Base-by-base conservation (phyloP, 2,888 invertebrate species). In the Linnaemya vulpina region DNA sequence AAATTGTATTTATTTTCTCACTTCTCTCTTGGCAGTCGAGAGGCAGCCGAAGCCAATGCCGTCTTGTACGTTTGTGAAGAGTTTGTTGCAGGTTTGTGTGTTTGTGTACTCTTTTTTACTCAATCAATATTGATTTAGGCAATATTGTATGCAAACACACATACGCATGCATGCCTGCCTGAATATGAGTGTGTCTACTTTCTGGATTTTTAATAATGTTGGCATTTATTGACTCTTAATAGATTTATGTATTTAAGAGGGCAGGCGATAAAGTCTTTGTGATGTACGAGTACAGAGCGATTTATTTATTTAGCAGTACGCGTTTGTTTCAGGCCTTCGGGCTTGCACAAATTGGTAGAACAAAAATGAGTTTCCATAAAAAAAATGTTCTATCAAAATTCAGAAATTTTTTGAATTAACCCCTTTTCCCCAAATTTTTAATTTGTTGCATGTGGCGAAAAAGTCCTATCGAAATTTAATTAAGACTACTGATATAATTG, bases 1-100 rank as follows among this genome's bases (percentile, higher is more conserved):
- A 81, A 81, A 84, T 84, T 81, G 70, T 81, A 84, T 81, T 84
- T 81, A 81, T 77, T 74, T 77, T 81, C 62, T 77, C 84, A 81
- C 74, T 81, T 77, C 53, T 53, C n/a, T 55, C 43, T 13, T 40
- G 20, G 30, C 51, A 38, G 25, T 40, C n/a, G 25, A 25, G 25
- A 49, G 3, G 49, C 46, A 60, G 49, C 25, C 5, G 46, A 40
- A 22, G 22, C 17, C 35, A 62, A 46, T 11, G n/a, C n/a, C n/a
- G n/a, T 68, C 35, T 63, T 38, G 13, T 68, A 35, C 38, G 20
- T 35, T 53, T 43, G 43, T 68, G 25, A 58, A 63, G 15, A 35
- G 62, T 43, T 70, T 68, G 20, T 51, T 63, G 43, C 51, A 1
- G 51, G 63, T 46, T 13, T 77, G 38, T 71, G 38, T 38, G 10